Evolutionary conservation across 2,113 vertebrate species (phyloP).

Genomic region (Campylomormyrus tamandua): DNA sequence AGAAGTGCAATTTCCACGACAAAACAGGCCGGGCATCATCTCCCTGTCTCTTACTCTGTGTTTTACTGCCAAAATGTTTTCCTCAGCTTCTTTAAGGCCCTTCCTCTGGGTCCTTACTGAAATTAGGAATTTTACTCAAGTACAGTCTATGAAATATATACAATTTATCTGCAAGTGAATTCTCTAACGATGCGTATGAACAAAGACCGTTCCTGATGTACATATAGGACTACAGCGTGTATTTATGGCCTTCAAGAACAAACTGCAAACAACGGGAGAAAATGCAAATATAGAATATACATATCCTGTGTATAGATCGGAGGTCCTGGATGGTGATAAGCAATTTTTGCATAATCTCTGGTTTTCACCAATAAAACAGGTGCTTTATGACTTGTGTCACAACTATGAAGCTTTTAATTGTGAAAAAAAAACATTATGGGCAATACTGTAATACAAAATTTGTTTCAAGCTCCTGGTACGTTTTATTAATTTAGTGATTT

Average conservation of each 20-base stretch:
- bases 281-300: neutral
- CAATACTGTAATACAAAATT: neutral
- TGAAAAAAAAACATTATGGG: neutral
- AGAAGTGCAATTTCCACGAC: conserved; percentile 12
- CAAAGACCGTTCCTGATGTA: neutral
- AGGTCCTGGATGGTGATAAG: neutral
- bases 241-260: neutral
- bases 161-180: neutral
- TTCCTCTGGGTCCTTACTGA: neutral
- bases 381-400: neutral
- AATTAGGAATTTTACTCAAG: neutral
- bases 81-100: neutral
- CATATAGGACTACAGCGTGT: neutral
- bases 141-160: neutral
- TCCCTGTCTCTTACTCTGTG: neutral
- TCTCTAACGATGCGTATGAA: neutral
- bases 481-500: neutral
- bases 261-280: neutral
- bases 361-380: neutral
- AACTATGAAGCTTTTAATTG: neutral
- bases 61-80: conserved; percentile 13
- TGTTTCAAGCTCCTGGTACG: neutral
- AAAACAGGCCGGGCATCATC: neutral
- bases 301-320: neutral
- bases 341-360: neutral